phyloP scores from a whole-genome alignment of 1,140 invertebrate genomes.

The Elymnias hypermnestra region DNA sequence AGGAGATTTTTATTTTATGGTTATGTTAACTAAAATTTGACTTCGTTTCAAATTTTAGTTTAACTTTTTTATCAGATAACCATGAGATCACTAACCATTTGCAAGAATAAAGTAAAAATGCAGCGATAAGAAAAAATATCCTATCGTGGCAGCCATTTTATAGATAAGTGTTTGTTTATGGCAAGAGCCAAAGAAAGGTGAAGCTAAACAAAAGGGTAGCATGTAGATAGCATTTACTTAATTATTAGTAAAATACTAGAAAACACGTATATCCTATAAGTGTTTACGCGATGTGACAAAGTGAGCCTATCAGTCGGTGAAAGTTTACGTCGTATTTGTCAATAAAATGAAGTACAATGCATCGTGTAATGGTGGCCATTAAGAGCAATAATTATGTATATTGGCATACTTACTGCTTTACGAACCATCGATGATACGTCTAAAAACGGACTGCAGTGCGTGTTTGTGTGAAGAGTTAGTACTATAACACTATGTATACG shows the following conservation, averaged over 20 bases:
- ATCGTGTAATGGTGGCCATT: constrained; percentile 76
- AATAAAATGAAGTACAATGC: constrained; percentile 66
- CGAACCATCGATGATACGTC: constrained; percentile 47
- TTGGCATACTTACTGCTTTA: constrained; percentile 71
- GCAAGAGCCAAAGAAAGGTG: constrained; percentile 67
- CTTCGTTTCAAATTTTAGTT: no score
- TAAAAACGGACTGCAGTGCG: constrained; percentile 39
- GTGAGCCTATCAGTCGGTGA: constrained; percentile 35
- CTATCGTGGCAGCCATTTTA: constrained; percentile 69
- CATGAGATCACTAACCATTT: no score
- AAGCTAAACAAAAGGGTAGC: constrained; percentile 75
- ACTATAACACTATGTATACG: constrained; percentile 50
- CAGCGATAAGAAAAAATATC: constrained; percentile 37
- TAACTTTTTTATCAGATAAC: no score
- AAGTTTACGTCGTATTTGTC: constrained; percentile 37
- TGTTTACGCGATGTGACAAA: constrained; percentile 37
- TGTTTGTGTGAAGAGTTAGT: constrained; percentile 30
- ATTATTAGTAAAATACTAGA: constrained; percentile 51
- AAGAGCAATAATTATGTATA: constrained; percentile 73
- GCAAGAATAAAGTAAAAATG: constrained; percentile 13
- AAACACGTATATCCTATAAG: constrained; percentile 38
- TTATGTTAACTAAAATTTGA: no score
- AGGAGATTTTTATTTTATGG: no score
- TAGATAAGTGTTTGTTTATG: constrained; percentile 66
- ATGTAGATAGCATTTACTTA: constrained; percentile 70